These are phyloP conservation scores for Wasmannia auropunctata DNA, from an alignment of 1,140 invertebrate species.

Conservation along the genomic window DNA sequence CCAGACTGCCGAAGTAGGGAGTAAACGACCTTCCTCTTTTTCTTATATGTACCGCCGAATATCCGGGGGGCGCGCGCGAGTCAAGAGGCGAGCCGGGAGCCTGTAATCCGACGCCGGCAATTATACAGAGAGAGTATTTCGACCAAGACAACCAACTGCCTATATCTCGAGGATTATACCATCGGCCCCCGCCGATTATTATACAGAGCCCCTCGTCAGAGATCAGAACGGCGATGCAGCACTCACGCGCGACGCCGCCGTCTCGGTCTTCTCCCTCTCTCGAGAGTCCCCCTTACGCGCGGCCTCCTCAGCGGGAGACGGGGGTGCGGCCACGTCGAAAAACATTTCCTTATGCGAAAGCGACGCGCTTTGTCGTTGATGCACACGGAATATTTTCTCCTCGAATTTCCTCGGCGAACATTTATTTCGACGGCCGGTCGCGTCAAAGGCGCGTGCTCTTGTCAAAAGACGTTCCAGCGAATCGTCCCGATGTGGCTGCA, in stretches of 20 bases:
- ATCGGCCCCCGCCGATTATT: slow-evolving; percentile 18
- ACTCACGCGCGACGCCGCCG: too few relatives aligned
- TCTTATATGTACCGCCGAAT: slow-evolving; percentile 14
- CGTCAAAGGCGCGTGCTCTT: not conserved
- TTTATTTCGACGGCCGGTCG: not conserved
- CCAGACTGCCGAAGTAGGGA: slow-evolving; percentile 48
- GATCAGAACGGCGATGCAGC: not conserved
- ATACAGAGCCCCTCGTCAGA: not conserved
- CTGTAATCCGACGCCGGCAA: not conserved
- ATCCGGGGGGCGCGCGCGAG: not conserved
- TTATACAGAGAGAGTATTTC: slow-evolving; percentile 22
- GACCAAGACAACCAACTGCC: slow-evolving; percentile 59
- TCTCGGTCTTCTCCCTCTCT: not conserved
- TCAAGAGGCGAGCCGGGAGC: not conserved
- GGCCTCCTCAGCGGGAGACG: not conserved
- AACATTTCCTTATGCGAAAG: not conserved
- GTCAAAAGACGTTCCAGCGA: slow-evolving; percentile 9
- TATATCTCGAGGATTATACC: slow-evolving; percentile 39
- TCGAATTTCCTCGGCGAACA: slow-evolving; percentile 5
- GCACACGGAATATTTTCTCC: not conserved
- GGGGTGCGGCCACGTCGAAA: not conserved
- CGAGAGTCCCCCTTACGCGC: not conserved
- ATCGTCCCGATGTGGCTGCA: not conserved
- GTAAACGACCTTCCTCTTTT: not conserved
- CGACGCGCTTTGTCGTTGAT: not conserved